Evolutionary conservation across 2,797 vertebrate genomes (phyloP), one percentile per base, ranked within the genome.

Genomic region (Taenioides sp.): DNA sequence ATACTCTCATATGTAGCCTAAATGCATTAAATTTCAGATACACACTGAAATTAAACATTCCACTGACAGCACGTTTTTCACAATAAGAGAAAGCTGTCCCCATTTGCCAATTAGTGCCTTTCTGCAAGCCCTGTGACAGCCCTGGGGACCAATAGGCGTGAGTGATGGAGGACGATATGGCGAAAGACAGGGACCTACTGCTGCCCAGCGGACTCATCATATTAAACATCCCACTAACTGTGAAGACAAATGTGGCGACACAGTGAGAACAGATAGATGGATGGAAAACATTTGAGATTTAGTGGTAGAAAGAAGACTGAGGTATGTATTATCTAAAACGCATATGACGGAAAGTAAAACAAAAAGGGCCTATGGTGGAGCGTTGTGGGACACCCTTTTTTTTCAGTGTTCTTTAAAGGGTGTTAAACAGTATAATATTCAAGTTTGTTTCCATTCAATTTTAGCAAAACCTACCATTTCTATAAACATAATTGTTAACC

Each of bases 121-220:
- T 77, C 76, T 80, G 74, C 64, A 70, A 74, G 61, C 65, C 55
- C 70, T 62, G 62, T 76, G 79, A 86, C 73, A 79, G 73, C 84
- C 78, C 83, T 59, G 68, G 78, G 78, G 82, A 85, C 82, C 82
- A 87, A 86, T 80, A 86, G 79, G 52, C 52, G 65, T 78, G 84
- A 86, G 67, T 75, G 72, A 86, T 79, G 71, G 75, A 70, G 74
- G 78, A 69, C 75, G 75, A 84, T 68, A 74, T 70, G 70, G 59
- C 10, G 2, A 84, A 77, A 68, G 74, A 76, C 74, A 72, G 64
- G 79, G 66, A 69, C 77, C 54, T 67, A 60, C 61, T 70, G 73
- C 28, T 65, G 67, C 81, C 81, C 80, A 7, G 31, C 81, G 79
- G 87, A 80, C 74, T 79, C 73, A 65, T 84, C 78, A 58, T 70